Evolutionary conservation across 2,797 vertebrate genomes (phyloP).

Genomic region (Macroramphosus scolopax): DNA sequence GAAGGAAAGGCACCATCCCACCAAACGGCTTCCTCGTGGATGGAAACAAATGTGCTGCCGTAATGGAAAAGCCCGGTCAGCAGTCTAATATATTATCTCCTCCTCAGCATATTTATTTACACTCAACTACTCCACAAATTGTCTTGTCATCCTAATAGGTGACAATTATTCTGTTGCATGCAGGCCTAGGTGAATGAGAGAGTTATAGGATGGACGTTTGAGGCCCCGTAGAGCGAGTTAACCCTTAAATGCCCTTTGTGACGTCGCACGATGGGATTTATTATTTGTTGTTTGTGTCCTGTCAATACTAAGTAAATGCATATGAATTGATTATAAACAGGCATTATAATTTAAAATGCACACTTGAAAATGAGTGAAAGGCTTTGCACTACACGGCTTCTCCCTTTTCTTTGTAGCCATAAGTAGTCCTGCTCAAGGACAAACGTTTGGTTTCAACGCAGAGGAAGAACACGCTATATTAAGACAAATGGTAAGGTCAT

Average conservation of each 20-base stretch:
- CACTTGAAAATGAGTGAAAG: conserved; percentile 10
- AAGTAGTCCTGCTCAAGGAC: conserved; percentile 67
- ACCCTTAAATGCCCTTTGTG: conserved; percentile 43
- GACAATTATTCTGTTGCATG: conserved; percentile 82
- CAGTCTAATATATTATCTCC: conserved; percentile 84
- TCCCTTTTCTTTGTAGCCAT: conserved; percentile 45
- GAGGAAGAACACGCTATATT: conserved; percentile 70
- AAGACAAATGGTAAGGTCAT: conserved; percentile 79
- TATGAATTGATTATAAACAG: conserved; percentile 18
- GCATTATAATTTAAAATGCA: conserved; percentile 31
- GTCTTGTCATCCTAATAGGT: conserved; percentile 82
- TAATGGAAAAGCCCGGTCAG: conserved; percentile 80
- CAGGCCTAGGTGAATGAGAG: conserved; percentile 75
- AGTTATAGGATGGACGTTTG: conserved; percentile 75
- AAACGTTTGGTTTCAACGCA: conserved; percentile 44
- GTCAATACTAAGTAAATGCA: conserved; percentile 10
- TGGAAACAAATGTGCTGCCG: conserved; percentile 82
- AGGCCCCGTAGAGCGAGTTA: conserved; percentile 55
- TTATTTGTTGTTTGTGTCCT: conserved; percentile 9
- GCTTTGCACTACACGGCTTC: conserved; percentile 6
- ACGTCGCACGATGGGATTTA: conserved; percentile 7
- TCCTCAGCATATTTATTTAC: conserved; percentile 85
- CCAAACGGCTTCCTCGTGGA: conserved; percentile 70
- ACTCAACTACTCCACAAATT: conserved; percentile 84
- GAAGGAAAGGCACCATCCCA: conserved; percentile 69